Evolutionary conservation across 2,888 invertebrate species (phyloP).

Genomic region (Ichneumon xanthorius): DNA sequence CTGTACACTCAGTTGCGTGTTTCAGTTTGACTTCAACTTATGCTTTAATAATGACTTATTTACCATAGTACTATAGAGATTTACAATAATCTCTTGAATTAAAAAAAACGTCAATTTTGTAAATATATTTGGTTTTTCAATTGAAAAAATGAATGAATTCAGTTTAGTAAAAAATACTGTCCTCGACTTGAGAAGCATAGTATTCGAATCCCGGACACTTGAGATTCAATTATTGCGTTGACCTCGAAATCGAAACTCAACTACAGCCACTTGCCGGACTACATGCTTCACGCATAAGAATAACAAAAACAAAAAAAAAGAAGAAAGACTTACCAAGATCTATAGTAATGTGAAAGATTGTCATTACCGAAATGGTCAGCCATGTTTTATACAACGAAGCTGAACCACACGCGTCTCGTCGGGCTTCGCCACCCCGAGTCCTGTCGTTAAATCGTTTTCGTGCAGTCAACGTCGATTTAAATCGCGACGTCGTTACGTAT

Average conservation of each 20-base stretch:
- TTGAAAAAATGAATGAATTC: background rate
- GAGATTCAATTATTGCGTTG: background rate
- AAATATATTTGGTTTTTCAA: background rate
- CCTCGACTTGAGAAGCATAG: background rate
- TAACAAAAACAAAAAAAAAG: constrained; percentile 27
- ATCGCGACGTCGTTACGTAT: constrained; percentile 43
- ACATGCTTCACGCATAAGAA: constrained; percentile 16
- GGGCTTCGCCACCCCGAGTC: constrained; percentile 50
- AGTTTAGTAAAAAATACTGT: background rate
- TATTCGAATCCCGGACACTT: background rate
- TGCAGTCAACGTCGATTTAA: constrained; percentile 30
- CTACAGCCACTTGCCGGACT: constrained; percentile 2
- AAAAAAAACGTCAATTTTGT: background rate
- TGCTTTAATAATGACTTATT: background rate
- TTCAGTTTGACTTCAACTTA: background rate
- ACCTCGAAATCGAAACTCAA: constrained; percentile 19
- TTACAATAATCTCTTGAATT: too few relatives aligned
- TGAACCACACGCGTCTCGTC: constrained; percentile 55
- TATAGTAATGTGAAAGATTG: constrained; percentile 77
- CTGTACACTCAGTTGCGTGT: background rate
- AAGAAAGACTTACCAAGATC: constrained; percentile 70
- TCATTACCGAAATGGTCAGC: constrained; percentile 79
- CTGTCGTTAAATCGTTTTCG: constrained; percentile 29
- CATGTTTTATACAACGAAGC: constrained; percentile 55
- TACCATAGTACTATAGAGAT: background rate